Conservation (phyloP, 2,888 invertebrate species). For the Sarcophaga variegata region DNA sequence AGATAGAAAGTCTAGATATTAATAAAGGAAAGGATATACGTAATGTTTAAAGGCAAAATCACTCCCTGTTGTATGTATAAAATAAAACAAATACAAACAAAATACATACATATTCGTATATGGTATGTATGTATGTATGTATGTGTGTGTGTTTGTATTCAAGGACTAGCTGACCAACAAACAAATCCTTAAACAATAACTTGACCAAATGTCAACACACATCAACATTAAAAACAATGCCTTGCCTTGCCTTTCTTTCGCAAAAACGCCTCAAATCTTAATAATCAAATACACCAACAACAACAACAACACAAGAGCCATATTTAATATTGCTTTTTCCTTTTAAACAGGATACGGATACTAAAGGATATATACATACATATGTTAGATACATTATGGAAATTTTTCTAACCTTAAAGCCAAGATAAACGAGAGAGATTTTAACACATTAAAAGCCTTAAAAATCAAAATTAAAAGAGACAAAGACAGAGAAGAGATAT, state of each 20-base stretch:
- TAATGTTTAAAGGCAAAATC: too few relatives aligned
- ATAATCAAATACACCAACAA: background rate
- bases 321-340: too few relatives aligned
- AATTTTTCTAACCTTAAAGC: constrained; percentile 19
- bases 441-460: constrained; percentile 56
- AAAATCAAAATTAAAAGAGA: background rate
- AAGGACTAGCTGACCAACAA: constrained; percentile 8
- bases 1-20: too few relatives aligned
- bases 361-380: background rate
- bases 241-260: background rate
- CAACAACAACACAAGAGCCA: background rate
- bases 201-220: constrained; percentile 71
- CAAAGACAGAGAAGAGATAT: constrained; percentile 14
- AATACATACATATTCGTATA: background rate
- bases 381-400: background rate
- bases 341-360: background rate
- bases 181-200: constrained; percentile 66
- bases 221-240: constrained; percentile 38
- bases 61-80: too few relatives aligned
- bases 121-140: background rate
- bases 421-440: constrained; percentile 63
- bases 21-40: too few relatives aligned
- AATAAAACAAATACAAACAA: constrained; percentile 52
- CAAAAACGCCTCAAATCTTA: background rate
- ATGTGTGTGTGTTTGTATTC: background rate